Evolutionary conservation across 2,113 vertebrate species (phyloP), one percentile per base, ranked within the genome.

Genomic region (Eubucco bourcierii): DNA sequence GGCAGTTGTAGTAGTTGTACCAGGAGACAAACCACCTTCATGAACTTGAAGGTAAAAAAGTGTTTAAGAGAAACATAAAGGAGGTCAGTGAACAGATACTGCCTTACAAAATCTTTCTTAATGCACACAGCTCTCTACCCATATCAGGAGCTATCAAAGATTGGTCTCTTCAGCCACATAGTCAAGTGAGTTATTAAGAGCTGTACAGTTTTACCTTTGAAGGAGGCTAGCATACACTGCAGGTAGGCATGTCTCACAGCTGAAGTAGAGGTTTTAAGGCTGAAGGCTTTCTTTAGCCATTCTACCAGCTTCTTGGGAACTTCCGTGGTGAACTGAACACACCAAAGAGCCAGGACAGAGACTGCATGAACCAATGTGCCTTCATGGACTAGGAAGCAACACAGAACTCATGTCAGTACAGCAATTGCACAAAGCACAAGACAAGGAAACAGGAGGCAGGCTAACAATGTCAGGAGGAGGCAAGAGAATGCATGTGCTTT

Each of bases 281-380:
- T 98, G 96, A 99, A 99, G 12, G 98, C 99, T 94, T 99, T 99
- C 95, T 99, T 99, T 76, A 99, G 97, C 99, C 99, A 99, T 46
- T 99, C 99, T 7, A 98, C 83, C 86, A 99, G 96, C 87, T 98
- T 98, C 64, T 96, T 93, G 10, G 99, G 98, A 84, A 99, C 98
- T 78, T 99, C 98, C 0, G 98, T 98, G 20, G 98, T 98, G 91
- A 99, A 98, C 12, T 98, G 98, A 68, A 93, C 94, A 72, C 98
- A 99, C 99, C 99, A 99, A 71, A 98, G 98, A n/a, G 98, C 98
- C 91, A 99, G 97, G 76, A 99, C 97, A 11, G 98, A 98, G 80
- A 99, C 98, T 0, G 99, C 98, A 0, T 99, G 99, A 52, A 99
- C 98, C 97, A 99, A 90, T 3, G 99, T 99, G 24, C 98, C 98